Base-by-base conservation (phyloP, 1,140 invertebrate genomes). In the Hylyphantes graminicola region DNA sequence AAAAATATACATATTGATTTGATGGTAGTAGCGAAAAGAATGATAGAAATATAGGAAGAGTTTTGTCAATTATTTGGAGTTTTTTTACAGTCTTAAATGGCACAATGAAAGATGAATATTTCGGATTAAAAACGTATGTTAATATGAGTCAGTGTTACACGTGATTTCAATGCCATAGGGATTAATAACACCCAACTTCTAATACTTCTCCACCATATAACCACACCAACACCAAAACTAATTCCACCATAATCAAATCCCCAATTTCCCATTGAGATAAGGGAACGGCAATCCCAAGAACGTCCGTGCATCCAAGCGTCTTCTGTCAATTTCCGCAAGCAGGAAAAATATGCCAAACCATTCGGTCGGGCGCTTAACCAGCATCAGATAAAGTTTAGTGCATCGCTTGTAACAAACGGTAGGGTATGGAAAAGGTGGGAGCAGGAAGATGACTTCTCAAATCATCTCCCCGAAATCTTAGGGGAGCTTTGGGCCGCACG, bases 321-420 rank as follows among this genome's bases (percentile, higher is more conserved):
- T 51, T 15, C 11, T 15, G 7, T n/a, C 57, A 59, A 59, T 13
- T 59, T 13, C 57, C n/a, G 57, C 57, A 70, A 51, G 15, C n/a
- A 17, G 51, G 21, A 12, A 48, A 51, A 70, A 11, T 35, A 35
- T 35, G 35, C 5, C 35, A 35, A 35, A 35, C 68, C 17, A 17
- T n/a, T 48, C 17, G 13, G 48, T 48, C 19, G 17, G 35, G 21
- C 54, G 50, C 17, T 50, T 53, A 10, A 76, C 51, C 61, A 63
- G 13, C 57, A 19, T 51, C 21, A 61, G 74, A 76, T 76, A 76
- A 76, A 76, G 74, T 76, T 76, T 76, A 76, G n/a, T 76, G 74
- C 74, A 4, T 51, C 48, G 74, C 13, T 35, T 13, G 57, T 61
- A 76, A 63, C 76, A 55, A 54, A 67, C 15, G 64, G 35, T 53